These are phyloP conservation scores for Polia nebulosa DNA, from an alignment of 2,888 invertebrate species.

Conservation along the genomic window DNA sequence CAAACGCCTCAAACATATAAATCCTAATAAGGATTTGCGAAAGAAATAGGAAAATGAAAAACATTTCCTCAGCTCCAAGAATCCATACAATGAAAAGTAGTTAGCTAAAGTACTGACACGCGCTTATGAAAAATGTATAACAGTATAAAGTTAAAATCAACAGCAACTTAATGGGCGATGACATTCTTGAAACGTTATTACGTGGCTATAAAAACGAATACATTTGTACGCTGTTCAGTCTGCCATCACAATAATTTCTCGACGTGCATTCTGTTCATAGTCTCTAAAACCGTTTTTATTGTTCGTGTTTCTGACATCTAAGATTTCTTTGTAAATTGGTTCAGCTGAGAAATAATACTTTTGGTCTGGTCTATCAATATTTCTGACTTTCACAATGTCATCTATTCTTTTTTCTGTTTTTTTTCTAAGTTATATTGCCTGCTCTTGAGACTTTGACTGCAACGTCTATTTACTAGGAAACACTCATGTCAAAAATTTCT, in stretches of 20 bases:
- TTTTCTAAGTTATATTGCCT: neutral
- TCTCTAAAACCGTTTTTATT: slow-evolving; percentile 50
- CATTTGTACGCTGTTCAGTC: slow-evolving; percentile 62
- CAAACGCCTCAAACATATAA: no score
- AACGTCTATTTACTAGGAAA: neutral
- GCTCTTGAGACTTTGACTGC: neutral
- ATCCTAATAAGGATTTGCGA: no score
- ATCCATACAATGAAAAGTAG: slow-evolving; percentile 31
- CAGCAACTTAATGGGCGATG: slow-evolving; percentile 65
- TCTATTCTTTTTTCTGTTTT: neutral
- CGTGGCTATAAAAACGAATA: slow-evolving; percentile 68
- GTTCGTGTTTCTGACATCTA: slow-evolving; percentile 26
- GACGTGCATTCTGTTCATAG: slow-evolving; percentile 67
- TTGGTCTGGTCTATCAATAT: neutral
- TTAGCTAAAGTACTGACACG: slow-evolving; percentile 30
- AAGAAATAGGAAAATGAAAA: neutral
- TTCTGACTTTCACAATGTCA: neutral
- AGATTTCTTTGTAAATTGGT: slow-evolving; percentile 30
- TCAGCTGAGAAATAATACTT: neutral
- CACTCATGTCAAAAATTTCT: neutral
- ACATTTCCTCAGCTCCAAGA: neutral
- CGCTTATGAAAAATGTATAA: slow-evolving; percentile 43
- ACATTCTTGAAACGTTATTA: slow-evolving; percentile 68
- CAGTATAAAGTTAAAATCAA: slow-evolving; percentile 48
- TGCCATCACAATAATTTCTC: slow-evolving; percentile 64